phyloP scores from a whole-genome alignment of 2,113 vertebrate species.

The Hypanus sabinus region DNA sequence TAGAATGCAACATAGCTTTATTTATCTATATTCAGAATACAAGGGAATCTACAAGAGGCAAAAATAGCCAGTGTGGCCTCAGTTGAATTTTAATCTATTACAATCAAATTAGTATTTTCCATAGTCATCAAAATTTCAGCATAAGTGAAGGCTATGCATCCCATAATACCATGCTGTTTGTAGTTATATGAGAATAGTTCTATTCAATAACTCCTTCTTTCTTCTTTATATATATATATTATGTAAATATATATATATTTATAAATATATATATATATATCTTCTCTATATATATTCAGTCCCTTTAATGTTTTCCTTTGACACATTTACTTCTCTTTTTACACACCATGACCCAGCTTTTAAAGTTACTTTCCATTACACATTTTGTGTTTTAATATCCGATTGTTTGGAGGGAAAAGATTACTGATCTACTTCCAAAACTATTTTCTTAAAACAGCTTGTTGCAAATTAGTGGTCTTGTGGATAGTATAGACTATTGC shows the following conservation, averaged over 20 bases:
- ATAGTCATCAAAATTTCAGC: not conserved
- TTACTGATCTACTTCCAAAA: not conserved
- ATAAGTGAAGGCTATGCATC: not conserved
- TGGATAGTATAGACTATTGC: too few species aligned
- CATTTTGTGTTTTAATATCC: not conserved
- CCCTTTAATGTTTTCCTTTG: not conserved
- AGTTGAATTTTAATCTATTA: not conserved
- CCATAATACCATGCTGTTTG: not conserved
- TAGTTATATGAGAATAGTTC: not conserved
- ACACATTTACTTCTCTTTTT: not conserved
- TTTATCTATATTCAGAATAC: not conserved
- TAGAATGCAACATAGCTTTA: not conserved
- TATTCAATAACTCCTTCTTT: not conserved
- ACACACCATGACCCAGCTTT: not conserved
- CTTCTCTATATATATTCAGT: too few species aligned
- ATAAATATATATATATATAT: too few species aligned
- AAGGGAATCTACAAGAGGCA: not conserved
- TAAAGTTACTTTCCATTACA: not conserved
- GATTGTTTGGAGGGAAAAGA: not conserved
- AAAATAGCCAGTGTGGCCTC: not conserved
- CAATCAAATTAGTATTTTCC: not conserved
- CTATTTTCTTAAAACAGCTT: not conserved
- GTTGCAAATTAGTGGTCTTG: not conserved
- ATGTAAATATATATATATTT: too few species aligned
- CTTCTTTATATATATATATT: not conserved